A percentile compares a stretch with the other conserved stretches of the same genome.
Evolutionary conservation across 2,888 invertebrate genomes (phyloP).

Genomic region (Nycteola revayana): DNA sequence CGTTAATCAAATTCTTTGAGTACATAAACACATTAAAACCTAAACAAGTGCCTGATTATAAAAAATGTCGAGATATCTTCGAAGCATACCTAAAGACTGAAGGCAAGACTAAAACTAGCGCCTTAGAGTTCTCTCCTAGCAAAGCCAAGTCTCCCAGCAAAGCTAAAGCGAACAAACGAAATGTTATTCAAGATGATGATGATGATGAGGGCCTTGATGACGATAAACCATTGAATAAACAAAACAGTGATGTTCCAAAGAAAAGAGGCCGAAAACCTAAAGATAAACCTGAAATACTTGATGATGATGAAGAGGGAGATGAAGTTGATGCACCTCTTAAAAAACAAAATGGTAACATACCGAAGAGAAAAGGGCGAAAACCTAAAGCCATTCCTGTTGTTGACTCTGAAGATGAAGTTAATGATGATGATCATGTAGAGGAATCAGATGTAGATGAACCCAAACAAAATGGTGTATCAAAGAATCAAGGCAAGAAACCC

Average conservation of each 20-base stretch:
- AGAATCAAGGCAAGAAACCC: constrained; percentile 34
- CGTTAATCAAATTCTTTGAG: constrained; percentile 84
- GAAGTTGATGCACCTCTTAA: constrained; percentile 1
- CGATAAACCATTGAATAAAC: constrained; percentile 1
- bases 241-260: constrained; percentile 3
- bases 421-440: constrained; percentile 34
- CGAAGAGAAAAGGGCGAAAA: constrained; percentile 10
- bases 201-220: constrained; percentile 21
- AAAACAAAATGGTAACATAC: background rate
- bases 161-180: constrained; percentile 27
- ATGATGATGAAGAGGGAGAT: constrained; percentile 40
- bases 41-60: constrained; percentile 88
- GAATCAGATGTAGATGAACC: constrained; percentile 20
- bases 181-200: constrained; percentile 15
- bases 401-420: constrained; percentile 11
- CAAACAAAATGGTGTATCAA: constrained; percentile 28
- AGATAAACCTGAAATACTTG: constrained; percentile 34
- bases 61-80: constrained; percentile 86
- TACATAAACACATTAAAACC: constrained; percentile 86
- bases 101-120: constrained; percentile 79
- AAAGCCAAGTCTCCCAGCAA: constrained; percentile 36
- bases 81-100: constrained; percentile 83
- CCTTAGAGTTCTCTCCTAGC: constrained; percentile 79
- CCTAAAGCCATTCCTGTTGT: background rate
- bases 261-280: constrained; percentile 5